A percentile compares a stretch with the other conserved stretches of the same genome.
Evolutionary conservation across 1,140 invertebrate genomes (phyloP).

Genomic region (Calycopis cecrops): DNA sequence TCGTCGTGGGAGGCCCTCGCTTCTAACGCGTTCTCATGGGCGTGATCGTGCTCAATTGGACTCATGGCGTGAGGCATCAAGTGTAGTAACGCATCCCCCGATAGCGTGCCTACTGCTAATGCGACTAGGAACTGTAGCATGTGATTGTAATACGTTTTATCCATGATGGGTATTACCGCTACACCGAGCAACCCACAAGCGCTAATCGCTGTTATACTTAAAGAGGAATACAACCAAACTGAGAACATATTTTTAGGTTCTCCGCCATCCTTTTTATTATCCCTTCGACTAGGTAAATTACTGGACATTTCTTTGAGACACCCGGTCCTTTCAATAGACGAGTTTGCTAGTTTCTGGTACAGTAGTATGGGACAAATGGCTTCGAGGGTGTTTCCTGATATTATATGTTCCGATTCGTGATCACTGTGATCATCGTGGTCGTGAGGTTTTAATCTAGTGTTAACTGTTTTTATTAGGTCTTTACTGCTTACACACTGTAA

Average conservation of each 20-base stretch:
- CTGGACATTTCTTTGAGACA: slow-evolving; percentile 67
- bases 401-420: slow-evolving; percentile 34
- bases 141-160: slow-evolving; percentile 92
- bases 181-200: slow-evolving; percentile 89
- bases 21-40: slow-evolving; percentile 36
- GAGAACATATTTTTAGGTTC: slow-evolving; percentile 57
- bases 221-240: slow-evolving; percentile 88
- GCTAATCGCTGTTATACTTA: slow-evolving; percentile 89
- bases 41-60: slow-evolving; percentile 69
- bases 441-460: slow-evolving; percentile 56
- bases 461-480: slow-evolving; percentile 63
- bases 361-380: slow-evolving; percentile 79
- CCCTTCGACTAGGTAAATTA: slow-evolving; percentile 29
- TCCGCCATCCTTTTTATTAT: slow-evolving; percentile 33
- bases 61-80: slow-evolving; percentile 91
- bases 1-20: slow-evolving; percentile 71
- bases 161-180: slow-evolving; percentile 91
- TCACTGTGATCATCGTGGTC: slow-evolving; percentile 34
- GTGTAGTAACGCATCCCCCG: slow-evolving; percentile 94
- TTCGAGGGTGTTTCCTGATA: slow-evolving; percentile 64
- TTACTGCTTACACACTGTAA: slow-evolving; percentile 68
- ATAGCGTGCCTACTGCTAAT: slow-evolving; percentile 92
- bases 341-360: slow-evolving; percentile 77
- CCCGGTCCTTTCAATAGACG: slow-evolving; percentile 70
- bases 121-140: slow-evolving; percentile 94